These are phyloP conservation scores for human (Homo sapiens) DNA, from an alignment of 2,113 vertebrate species.

Conservation along the genomic window DNA sequence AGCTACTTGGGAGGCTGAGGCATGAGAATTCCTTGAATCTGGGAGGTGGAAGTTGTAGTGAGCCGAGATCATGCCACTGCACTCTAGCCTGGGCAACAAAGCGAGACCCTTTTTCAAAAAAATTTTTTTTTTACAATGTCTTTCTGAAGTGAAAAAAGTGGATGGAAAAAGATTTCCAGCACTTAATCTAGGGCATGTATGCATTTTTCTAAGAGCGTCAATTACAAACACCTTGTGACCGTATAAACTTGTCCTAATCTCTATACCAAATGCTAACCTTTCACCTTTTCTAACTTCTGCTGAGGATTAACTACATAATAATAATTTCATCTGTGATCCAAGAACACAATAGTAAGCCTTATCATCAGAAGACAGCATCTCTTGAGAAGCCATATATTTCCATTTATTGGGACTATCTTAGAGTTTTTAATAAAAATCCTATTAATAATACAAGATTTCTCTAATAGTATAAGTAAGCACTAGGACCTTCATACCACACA, in stretches of 20 bases:
- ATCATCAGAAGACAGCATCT: background rate
- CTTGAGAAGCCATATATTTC: background rate
- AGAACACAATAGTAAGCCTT: background rate
- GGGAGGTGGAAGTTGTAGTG: too few relatives aligned
- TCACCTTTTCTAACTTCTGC: background rate
- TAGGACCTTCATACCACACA: background rate
- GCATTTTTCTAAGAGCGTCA: background rate
- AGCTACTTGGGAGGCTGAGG: too few relatives aligned
- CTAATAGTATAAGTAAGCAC: background rate
- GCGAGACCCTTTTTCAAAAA: too few relatives aligned
- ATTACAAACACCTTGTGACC: background rate
- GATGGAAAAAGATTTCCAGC: background rate
- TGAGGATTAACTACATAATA: background rate
- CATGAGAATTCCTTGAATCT: too few relatives aligned
- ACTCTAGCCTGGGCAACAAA: too few relatives aligned
- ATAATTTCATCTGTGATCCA: background rate
- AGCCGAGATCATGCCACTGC: too few relatives aligned
- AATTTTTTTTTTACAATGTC: background rate
- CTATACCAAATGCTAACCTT: background rate
- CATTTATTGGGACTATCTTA: background rate
- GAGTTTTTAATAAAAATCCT: background rate
- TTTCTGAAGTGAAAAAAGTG: background rate
- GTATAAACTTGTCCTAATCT: background rate
- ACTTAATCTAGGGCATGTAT: background rate
- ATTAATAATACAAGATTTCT: background rate